A percentile compares a stretch with the other conserved stretches of the same genome.
phyloP scores from a whole-genome alignment of 2,888 invertebrate species.

The Drosophila leonis region DNA sequence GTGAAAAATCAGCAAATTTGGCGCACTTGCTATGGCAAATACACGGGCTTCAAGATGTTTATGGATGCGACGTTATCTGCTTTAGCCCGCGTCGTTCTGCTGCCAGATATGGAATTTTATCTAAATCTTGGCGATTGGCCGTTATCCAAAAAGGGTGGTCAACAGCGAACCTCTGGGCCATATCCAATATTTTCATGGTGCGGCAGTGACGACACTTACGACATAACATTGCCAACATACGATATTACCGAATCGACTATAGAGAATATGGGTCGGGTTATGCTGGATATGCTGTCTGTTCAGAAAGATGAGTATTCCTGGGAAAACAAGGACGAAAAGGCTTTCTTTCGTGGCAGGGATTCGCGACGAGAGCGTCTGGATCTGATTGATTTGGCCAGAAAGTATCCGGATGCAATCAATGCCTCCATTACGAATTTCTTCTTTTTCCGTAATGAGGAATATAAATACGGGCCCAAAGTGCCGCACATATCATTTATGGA shows the following conservation, averaged over 20 bases:
- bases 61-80: slow-evolving; percentile 94
- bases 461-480: slow-evolving; percentile 94
- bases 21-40: slow-evolving; percentile 96
- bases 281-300: slow-evolving; percentile 95
- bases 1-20: slow-evolving; percentile 93
- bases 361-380: slow-evolving; percentile 93
- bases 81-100: slow-evolving; percentile 90
- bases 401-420: slow-evolving; percentile 93
- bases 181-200: slow-evolving; percentile 98
- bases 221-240: slow-evolving; percentile 98
- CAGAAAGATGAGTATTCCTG: slow-evolving; percentile 91
- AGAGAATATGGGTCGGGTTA: slow-evolving; percentile 97
- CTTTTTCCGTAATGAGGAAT: slow-evolving; percentile 94
- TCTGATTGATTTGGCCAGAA: slow-evolving; percentile 91
- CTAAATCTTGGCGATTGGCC: slow-evolving; percentile 99
- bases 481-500: slow-evolving; percentile 95
- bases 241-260: slow-evolving; percentile 96
- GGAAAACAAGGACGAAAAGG: slow-evolving; percentile 90
- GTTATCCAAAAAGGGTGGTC: slow-evolving; percentile 87
- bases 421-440: slow-evolving; percentile 98
- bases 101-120: slow-evolving; percentile 96
- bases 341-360: slow-evolving; percentile 97
- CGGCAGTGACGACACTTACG: slow-evolving; percentile 93
- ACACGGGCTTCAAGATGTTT: slow-evolving; percentile 98
- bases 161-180: slow-evolving; percentile 86